Evolutionary conservation across 1,140 invertebrate genomes (phyloP).

Genomic region (Planococcus citri): DNA sequence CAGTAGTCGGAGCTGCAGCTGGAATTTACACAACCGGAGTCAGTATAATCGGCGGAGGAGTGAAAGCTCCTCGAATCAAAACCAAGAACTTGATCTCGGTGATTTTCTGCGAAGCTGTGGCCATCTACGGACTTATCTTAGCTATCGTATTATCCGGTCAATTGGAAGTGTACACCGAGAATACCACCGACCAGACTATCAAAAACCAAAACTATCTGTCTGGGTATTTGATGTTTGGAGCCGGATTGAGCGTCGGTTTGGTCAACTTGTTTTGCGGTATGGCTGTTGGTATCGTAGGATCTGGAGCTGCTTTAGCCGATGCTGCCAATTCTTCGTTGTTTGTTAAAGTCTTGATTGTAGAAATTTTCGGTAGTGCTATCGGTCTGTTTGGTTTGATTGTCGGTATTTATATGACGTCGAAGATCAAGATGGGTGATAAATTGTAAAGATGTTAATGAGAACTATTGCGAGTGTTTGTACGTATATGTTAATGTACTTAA

Average conservation of each 20-base stretch:
- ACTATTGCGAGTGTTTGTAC: not conserved
- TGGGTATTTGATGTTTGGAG: conserved; percentile 91
- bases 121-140: conserved; percentile 97
- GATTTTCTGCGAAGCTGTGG: conserved; percentile 98
- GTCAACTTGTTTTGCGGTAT: conserved; percentile 93
- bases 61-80: conserved; percentile 96
- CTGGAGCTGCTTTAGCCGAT: conserved; percentile 89
- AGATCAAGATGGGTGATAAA: conserved; percentile 47
- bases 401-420: conserved; percentile 79
- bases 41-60: conserved; percentile 93
- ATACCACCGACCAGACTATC: conserved; percentile 31
- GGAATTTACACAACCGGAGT: conserved; percentile 94
- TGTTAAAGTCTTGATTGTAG: conserved; percentile 94
- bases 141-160: conserved; percentile 84
- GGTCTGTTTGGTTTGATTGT: conserved; percentile 97
- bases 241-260: conserved; percentile 82
- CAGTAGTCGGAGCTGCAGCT: conserved; percentile 91
- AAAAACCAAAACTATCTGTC: conserved; percentile 53
- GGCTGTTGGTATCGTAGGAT: conserved; percentile 89
- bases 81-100: conserved; percentile 99
- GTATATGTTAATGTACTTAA: not conserved
- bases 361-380: conserved; percentile 97
- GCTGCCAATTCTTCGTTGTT: conserved; percentile 88
- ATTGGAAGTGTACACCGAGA: conserved; percentile 33
- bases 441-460: not conserved